Conservation (phyloP, 2,113 vertebrate genomes). For the Asarcornis scutulata region DNA sequence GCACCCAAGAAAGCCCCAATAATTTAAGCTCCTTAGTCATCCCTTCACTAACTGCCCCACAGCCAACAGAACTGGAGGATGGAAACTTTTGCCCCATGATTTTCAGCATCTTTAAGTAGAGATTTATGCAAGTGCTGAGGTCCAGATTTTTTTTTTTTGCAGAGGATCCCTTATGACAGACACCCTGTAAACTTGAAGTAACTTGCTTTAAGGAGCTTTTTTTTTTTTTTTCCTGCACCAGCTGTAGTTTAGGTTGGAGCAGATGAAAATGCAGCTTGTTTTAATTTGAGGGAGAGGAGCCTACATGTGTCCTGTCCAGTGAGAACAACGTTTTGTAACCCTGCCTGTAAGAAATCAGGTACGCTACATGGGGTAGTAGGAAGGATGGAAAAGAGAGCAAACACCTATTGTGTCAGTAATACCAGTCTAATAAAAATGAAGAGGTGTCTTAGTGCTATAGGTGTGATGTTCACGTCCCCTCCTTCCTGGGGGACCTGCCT, state of each 20-base stretch:
- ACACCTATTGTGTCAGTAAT: not conserved
- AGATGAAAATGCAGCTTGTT: not conserved
- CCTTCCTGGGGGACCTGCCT: not conserved
- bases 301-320: fast-evolving
- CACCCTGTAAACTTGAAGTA: not conserved
- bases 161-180: not conserved
- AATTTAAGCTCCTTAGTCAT: not conserved
- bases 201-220: not conserved
- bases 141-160: fast-evolving
- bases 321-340: not conserved
- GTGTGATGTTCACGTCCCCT: not conserved
- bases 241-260: not conserved
- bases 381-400: not conserved
- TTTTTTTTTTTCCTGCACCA: not conserved
- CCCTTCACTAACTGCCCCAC: not conserved
- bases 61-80: not conserved
- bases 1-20: not conserved
- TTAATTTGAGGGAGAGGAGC: not conserved
- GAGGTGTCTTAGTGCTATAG: not conserved
- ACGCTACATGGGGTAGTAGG: fast-evolving
- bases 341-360: not conserved
- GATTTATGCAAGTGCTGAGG: not conserved
- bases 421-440: not conserved
- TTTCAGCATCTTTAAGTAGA: not conserved
- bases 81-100: not conserved